Evolutionary conservation across 1,140 invertebrate genomes (phyloP), one percentile per base, ranked within the genome.

Genomic region (Eufriesea mexicana): DNA sequence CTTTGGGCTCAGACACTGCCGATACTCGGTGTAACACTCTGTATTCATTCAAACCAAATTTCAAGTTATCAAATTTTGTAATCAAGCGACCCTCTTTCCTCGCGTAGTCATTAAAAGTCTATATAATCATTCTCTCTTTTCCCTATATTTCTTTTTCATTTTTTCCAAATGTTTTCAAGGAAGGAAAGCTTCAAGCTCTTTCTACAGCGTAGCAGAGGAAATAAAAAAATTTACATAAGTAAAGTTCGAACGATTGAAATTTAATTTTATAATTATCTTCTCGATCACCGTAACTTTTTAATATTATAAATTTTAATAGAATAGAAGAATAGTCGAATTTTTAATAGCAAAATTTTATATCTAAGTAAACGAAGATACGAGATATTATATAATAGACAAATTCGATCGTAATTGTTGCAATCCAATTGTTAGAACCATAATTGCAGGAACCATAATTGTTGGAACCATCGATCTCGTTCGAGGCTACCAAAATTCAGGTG

Each of bases 1-100:
- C 95, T 96, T 95, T 93, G 96, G 96, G 95, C 96, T 96, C 94
- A 97, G 94, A 94, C 95, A 95, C 91, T 94, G 95, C 91, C 95
- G 95, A 93, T 94, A 95, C 93, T 95, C 94, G 92, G 94, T 94
- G 92, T 95, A 95, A 94, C 92, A 95, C 91, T 95, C 95, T 95
- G 94, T 92, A 94, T 94, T 93, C 91, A 94, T 93, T 90, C 89
- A 94, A 94, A 94, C 86, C 84, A 94, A 93, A 94, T 93, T 91
- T 88, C 89, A 90, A 78, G 86, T 91, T 89, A 91, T 89, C 79
- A 89, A 80, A 61, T 55, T 45, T 70, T 85, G 55, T 62, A 74
- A 72, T 72, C 35, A 64, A 76, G n/a, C 84, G 61, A 73, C 61
- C 61, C 82, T 66, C 61, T 61, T 66, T 67, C 64, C 64, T 45